A percentile compares a stretch with the other conserved stretches of the same genome.
These are phyloP conservation scores for Drymonia ruficornis DNA, from an alignment of 2,888 invertebrate species.

Conservation along the genomic window DNA sequence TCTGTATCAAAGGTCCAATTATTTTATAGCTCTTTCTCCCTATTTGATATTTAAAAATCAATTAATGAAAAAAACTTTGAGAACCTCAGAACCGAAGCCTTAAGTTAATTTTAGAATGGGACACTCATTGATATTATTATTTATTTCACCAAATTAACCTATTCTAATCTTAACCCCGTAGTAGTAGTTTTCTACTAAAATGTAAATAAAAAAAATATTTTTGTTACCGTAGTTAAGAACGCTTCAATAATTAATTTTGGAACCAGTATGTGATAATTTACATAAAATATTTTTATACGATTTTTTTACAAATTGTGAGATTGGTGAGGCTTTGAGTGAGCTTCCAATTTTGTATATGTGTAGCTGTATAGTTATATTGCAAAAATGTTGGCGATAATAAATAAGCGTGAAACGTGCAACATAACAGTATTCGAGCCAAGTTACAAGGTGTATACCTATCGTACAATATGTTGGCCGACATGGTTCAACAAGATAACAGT, in stretches of 20 bases:
- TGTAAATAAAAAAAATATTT: conserved; percentile 49
- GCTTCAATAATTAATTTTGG: conserved; percentile 22
- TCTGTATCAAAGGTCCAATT: too few species aligned
- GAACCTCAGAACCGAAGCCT: conserved; percentile 34
- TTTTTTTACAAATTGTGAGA: conserved; percentile 46
- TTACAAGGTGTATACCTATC: conserved; percentile 4
- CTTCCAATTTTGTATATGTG: conserved; percentile 53
- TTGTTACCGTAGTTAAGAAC: conserved; percentile 31
- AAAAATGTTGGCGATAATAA: conserved; percentile 51
- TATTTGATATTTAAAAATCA: conserved; percentile 1
- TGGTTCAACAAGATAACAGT: too few species aligned
- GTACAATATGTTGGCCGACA: background rate
- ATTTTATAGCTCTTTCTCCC: background rate
- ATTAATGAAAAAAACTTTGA: conserved; percentile 23
- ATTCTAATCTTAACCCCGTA: conserved; percentile 47
- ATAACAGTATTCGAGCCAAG: conserved; percentile 13
- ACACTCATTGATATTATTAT: conserved; percentile 36
- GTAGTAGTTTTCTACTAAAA: conserved; percentile 32
- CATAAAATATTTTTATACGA: conserved; percentile 47
- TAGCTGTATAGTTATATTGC: conserved; percentile 51
- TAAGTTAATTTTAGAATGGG: conserved; percentile 49
- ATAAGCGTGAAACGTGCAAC: conserved; percentile 35
- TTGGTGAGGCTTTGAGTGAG: conserved; percentile 39
- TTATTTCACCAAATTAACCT: conserved; percentile 45
- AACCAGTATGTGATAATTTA: conserved; percentile 40